Base-by-base conservation (phyloP, 2,888 invertebrate genomes). In the Ennomos quercinarius region DNA sequence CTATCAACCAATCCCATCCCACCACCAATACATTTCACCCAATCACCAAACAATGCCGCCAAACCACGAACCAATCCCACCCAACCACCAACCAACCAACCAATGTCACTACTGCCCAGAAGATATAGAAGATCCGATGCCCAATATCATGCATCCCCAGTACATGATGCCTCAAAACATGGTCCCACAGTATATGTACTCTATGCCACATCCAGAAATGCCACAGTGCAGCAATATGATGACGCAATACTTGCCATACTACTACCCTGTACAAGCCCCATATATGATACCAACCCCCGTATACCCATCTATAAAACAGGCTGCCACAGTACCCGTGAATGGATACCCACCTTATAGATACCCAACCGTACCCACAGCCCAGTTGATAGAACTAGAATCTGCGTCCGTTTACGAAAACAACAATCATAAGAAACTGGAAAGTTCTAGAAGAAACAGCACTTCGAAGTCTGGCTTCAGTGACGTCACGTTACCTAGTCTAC, bases 341-440 rank as follows among this genome's bases (percentile, higher is more conserved):
- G 93, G 93, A 0, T 93, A 88, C 72, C 90, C 90, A 0, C 79
- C 84, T 43, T 83, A 89, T 58, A 87, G 89, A 69, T 93, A 92
- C 67, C 86, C 93, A 0, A 68, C 93, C 10, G 95, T 95, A 9
- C 95, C 95, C 0, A 95, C 95, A 0, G 95, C 88, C 0, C 95
- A 95, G 72, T 80, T 96, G 10, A 95, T 96, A 64, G 96, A 96
- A 76, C 71, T 96, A 11, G 95, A 95, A 48, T 66, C 90, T 44
- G 83, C 93, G 0, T 83, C 84, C 0, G 77, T 83, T 3, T 90
- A 89, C 63, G 89, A 91, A 66, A 91, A 89, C 61, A 84, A 59
- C 11, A 40, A 87, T 9, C 80, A 84, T 39, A 85, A 74, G 62
- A 81, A 81, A 51, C 67, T 66, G 9, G 90, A 89, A 35, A 73